Evolutionary conservation across 2,797 vertebrate genomes (phyloP).

Genomic region (Austrolebias charrua): DNA sequence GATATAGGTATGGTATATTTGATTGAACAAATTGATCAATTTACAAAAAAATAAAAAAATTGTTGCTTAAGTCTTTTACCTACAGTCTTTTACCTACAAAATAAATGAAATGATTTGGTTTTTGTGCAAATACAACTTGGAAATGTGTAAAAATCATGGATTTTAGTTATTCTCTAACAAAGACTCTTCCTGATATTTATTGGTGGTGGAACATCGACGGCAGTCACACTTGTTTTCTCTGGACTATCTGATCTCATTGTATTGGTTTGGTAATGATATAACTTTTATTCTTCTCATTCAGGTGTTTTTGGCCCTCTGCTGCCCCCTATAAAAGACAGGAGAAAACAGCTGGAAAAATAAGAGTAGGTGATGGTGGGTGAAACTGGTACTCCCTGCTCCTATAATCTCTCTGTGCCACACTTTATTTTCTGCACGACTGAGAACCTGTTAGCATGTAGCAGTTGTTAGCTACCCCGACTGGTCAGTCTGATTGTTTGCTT

Average conservation of each 20-base stretch:
- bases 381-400: background rate
- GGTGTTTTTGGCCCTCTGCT: background rate
- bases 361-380: background rate
- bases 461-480: background rate
- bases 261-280: background rate
- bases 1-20: too few relatives aligned
- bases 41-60: too few relatives aligned
- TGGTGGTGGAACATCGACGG: too few relatives aligned
- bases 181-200: background rate
- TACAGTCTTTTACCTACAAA: background rate
- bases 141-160: background rate
- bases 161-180: background rate
- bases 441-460: background rate
- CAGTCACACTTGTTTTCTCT: too few relatives aligned
- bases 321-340: background rate
- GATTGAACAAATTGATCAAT: too few relatives aligned
- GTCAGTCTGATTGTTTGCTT: background rate
- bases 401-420: too few relatives aligned
- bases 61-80: background rate
- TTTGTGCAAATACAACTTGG: background rate
- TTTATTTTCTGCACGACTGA: background rate
- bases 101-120: background rate
- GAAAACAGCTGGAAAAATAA: background rate
- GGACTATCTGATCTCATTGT: background rate
- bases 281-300: background rate